Evolutionary conservation across 2,888 invertebrate genomes (phyloP).

Genomic region (Invenusta paracnida): DNA sequence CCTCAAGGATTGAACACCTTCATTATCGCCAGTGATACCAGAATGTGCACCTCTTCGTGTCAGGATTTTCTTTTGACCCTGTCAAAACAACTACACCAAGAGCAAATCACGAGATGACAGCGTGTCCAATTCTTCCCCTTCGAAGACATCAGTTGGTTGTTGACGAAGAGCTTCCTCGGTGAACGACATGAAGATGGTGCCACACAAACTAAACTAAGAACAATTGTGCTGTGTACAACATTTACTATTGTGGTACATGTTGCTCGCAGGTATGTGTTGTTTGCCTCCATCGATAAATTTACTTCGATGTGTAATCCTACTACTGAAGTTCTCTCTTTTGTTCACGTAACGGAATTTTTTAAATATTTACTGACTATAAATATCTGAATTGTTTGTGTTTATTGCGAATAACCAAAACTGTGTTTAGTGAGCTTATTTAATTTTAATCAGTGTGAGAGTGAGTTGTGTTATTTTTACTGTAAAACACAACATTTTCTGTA

Average conservation of each 20-base stretch:
- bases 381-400: not conserved
- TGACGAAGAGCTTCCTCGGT: not conserved
- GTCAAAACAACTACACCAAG: not conserved
- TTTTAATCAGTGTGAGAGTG: not conserved
- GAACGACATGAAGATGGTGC: not conserved
- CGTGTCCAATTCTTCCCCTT: too few relatives aligned
- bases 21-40: too few relatives aligned
- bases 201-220: conserved; percentile 17
- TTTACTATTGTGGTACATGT: conserved; percentile 31
- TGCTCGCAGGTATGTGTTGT: not conserved
- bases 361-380: not conserved
- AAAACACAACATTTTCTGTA: not conserved
- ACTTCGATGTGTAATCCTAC: not conserved
- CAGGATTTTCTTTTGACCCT: too few relatives aligned
- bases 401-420: not conserved
- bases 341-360: not conserved
- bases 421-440: too few relatives aligned
- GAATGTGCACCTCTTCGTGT: too few relatives aligned
- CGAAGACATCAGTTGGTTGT: not conserved
- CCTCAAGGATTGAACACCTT: too few relatives aligned
- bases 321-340: not conserved
- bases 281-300: not conserved
- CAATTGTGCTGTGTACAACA: conserved; percentile 7
- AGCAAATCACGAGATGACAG: conserved; percentile 15
- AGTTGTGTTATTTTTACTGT: not conserved